phyloP scores from a whole-genome alignment of 2,888 invertebrate species.

The Protula sp. region DNA sequence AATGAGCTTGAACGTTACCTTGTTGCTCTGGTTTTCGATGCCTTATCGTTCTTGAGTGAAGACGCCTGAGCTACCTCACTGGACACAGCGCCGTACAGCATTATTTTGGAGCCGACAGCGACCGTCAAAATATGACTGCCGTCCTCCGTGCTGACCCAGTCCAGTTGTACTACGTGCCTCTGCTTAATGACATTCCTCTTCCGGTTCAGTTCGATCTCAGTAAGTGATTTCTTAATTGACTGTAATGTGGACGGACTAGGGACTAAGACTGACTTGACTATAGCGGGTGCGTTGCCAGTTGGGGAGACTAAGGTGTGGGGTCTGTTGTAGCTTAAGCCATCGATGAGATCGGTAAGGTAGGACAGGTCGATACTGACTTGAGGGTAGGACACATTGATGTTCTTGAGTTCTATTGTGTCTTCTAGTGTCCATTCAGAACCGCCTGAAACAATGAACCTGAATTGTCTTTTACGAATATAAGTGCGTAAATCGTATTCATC shows the following conservation, averaged over 20 bases:
- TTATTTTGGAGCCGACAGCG: constrained; percentile 64
- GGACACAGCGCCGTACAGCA: constrained; percentile 61
- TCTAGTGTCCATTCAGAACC: constrained; percentile 84
- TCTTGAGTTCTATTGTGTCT: constrained; percentile 88
- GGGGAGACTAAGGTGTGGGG: not conserved
- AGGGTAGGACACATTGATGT: constrained; percentile 67
- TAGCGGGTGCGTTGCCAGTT: not conserved
- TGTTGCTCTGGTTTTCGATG: too few species aligned
- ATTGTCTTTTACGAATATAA: too few species aligned
- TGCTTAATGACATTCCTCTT: not conserved
- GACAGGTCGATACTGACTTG: constrained; percentile 39
- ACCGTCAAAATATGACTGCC: constrained; percentile 97
- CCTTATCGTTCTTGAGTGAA: too few species aligned
- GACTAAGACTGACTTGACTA: not conserved
- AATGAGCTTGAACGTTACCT: too few species aligned
- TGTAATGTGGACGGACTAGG: not conserved
- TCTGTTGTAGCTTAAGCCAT: not conserved
- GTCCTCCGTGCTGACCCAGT: constrained; percentile 99
- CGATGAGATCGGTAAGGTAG: not conserved
- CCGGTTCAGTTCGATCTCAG: not conserved
- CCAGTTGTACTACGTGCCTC: constrained; percentile 74
- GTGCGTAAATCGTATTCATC: too few species aligned
- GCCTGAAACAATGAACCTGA: constrained; percentile 57
- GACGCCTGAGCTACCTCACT: constrained; percentile 89
- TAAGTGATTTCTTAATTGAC: too few species aligned